phyloP scores from a whole-genome alignment of 2,113 vertebrate genomes.

The Neodon shergylaensis region DNA sequence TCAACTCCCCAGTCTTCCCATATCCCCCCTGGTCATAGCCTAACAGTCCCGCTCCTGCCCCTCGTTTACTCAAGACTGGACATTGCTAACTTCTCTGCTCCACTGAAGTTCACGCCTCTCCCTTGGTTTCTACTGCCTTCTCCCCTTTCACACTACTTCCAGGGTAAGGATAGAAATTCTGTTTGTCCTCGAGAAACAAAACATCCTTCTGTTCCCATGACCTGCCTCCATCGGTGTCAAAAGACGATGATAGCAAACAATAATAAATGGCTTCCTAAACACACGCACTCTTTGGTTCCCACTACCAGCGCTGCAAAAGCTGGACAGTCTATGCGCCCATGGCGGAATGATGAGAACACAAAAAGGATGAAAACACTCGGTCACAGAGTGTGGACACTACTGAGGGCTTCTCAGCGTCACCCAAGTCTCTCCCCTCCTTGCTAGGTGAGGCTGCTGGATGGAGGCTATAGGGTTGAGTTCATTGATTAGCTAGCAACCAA shows the following conservation, averaged over 20 bases:
- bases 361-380: neutral
- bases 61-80: neutral
- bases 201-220: neutral
- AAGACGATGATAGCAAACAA: neutral
- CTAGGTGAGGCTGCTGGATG: neutral
- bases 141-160: neutral
- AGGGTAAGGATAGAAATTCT: neutral
- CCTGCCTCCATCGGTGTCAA: neutral
- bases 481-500: neutral
- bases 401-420: no score
- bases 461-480: neutral
- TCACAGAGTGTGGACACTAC: neutral
- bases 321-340: neutral
- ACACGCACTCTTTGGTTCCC: neutral
- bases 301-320: neutral
- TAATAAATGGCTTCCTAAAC: constrained; percentile 23
- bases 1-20: neutral
- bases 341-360: neutral
- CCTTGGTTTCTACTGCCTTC: neutral
- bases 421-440: neutral
- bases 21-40: fast-evolving
- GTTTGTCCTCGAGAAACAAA: constrained; percentile 31
- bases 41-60: neutral
- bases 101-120: neutral
- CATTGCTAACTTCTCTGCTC: neutral